Percentiles rank a stretch among this genome's conserved stretches.
phyloP scores from a whole-genome alignment of 2,797 vertebrate genomes.

The Triplophysa yarkandensis region DNA sequence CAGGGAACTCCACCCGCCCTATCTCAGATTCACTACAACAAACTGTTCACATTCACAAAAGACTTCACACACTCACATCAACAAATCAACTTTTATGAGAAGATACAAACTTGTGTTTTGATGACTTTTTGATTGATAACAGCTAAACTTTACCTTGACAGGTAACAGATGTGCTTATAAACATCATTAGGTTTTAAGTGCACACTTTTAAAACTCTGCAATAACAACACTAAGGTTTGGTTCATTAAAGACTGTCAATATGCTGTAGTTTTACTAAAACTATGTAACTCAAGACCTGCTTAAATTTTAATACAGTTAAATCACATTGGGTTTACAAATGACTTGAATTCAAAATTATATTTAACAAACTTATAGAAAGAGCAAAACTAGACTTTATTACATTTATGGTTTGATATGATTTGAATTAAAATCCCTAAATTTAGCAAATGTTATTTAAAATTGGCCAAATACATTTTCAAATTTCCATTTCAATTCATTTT shows the following conservation, averaged over 20 bases:
- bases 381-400: too few relatives aligned
- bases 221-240: neutral
- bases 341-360: too few relatives aligned
- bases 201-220: neutral
- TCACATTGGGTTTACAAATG: too few relatives aligned
- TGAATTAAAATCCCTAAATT: too few relatives aligned
- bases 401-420: too few relatives aligned
- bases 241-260: neutral
- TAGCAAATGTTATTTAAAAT: too few relatives aligned
- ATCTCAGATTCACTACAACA: neutral
- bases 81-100: neutral
- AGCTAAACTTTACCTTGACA: neutral
- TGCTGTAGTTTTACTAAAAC: neutral
- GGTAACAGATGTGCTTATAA: neutral
- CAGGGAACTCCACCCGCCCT: constrained; percentile 5
- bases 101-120: neutral
- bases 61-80: neutral
- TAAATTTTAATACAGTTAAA: neutral
- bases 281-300: neutral
- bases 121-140: neutral
- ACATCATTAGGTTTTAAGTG: neutral
- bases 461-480: too few relatives aligned
- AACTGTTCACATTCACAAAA: neutral
- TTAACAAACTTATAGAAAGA: too few relatives aligned
- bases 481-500: too few relatives aligned